These are phyloP conservation scores for Alexandromys fortis DNA, from an alignment of 2,113 vertebrate genomes.

Conservation along the genomic window DNA sequence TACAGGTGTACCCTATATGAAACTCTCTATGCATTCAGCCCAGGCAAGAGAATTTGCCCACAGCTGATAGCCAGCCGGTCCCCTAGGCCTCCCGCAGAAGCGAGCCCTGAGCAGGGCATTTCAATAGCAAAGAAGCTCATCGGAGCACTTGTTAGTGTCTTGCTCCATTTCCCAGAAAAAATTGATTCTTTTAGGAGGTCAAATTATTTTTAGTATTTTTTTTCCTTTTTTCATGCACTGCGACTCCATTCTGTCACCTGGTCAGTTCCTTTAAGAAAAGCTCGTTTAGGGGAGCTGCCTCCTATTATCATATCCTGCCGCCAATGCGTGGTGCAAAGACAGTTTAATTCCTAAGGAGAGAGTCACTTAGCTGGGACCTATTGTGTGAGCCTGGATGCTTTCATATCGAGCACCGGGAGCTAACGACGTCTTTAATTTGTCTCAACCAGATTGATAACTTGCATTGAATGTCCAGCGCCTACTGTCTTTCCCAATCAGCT, in stretches of 20 bases:
- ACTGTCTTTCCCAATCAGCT: slow-evolving; percentile 83
- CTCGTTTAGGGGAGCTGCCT: slow-evolving; percentile 69
- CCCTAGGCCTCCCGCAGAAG: slow-evolving; percentile 46
- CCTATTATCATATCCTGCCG: slow-evolving; percentile 77
- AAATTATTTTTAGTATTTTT: slow-evolving; percentile 81
- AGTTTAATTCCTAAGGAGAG: slow-evolving; percentile 82
- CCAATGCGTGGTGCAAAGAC: slow-evolving; percentile 76
- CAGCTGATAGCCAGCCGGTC: slow-evolving; percentile 10
- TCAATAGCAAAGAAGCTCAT: slow-evolving; percentile 51
- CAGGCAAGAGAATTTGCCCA: slow-evolving; percentile 52
- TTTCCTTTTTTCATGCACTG: slow-evolving; percentile 68
- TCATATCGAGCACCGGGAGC: slow-evolving; percentile 83
- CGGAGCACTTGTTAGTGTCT: slow-evolving; percentile 76
- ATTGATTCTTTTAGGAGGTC: slow-evolving; percentile 83
- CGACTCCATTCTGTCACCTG: slow-evolving; percentile 77
- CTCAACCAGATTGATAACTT: slow-evolving; percentile 84
- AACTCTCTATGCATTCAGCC: slow-evolving; percentile 67
- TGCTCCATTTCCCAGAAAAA: slow-evolving; percentile 84
- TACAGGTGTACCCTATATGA: slow-evolving; percentile 36
- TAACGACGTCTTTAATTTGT: slow-evolving; percentile 87
- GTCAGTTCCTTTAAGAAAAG: slow-evolving; percentile 81
- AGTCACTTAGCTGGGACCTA: slow-evolving; percentile 87
- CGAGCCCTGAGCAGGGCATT: slow-evolving; percentile 65
- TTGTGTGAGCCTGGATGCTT: slow-evolving; percentile 82
- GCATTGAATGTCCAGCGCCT: slow-evolving; percentile 81